Evolutionary conservation across 2,113 vertebrate species (phyloP), one percentile per base, ranked within the genome.

Genomic region (Aspiorhynchus laticeps): DNA sequence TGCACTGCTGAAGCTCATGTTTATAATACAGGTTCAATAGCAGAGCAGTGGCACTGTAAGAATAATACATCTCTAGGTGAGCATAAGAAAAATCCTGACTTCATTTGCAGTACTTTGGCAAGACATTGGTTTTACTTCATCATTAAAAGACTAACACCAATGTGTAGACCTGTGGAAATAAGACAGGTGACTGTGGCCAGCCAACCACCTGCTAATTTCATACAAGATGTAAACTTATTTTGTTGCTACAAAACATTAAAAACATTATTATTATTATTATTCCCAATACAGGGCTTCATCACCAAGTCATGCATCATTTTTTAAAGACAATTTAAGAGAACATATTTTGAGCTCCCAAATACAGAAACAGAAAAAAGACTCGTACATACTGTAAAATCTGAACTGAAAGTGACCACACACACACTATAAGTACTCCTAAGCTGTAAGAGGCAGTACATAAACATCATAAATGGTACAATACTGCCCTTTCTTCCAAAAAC

Each of bases 111-210:
- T 65, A 28, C 56, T 65, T 65, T 81, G 59, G n/a, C 59, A 81
- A 71, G 12, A 26, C 82, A 43, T 36, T 74, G 69, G 14, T 19
- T 33, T 61, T 17, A 73, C n/a, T 38, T 81, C 77, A 4, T 3
- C 86, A 36, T 75, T 46, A 63, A 31, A 65, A 38, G 43, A 84
- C 74, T 24, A 7, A 87, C 19, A 87, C 71, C 81, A 41, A 38
- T 65, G n/a, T 24, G 11, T 69, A 82, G 19, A 53, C 7, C 28
- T 76, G 5, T 73, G 61, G 4, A 56, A 43, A 53, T 46, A 87
- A 78, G 84, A 90, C 83, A 87, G 86, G 88, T 88, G 91, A 91
- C 67, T 93, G 93, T 91, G 91, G 90, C 93, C 93, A 93, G 93
- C 91, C 93, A 93, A 92, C 92, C 89, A 86, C 36, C 80, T 90